Conservation (phyloP, 2,888 invertebrate species). For the Lepidochitona cinerea region DNA sequence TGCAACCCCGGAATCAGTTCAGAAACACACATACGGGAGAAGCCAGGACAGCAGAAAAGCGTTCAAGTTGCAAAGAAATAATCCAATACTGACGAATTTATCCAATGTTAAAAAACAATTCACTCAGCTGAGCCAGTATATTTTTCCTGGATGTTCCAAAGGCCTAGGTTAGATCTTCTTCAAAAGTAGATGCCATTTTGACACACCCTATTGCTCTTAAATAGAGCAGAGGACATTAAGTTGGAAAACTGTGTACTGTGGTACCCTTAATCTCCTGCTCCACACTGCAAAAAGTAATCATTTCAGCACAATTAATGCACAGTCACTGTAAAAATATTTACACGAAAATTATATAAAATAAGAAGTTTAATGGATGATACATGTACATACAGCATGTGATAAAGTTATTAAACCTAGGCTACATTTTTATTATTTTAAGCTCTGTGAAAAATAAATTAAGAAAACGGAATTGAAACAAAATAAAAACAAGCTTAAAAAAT, state of each 20-base stretch:
- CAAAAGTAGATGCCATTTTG: not conserved
- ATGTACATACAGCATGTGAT: not conserved
- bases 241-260: not conserved
- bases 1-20: not conserved
- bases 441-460: no score
- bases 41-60: no score
- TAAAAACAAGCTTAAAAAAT: no score
- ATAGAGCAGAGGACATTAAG: not conserved
- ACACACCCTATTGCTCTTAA: not conserved
- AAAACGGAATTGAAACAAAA: no score
- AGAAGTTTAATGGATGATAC: not conserved
- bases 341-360: not conserved
- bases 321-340: not conserved
- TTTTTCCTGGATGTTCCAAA: no score
- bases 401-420: no score
- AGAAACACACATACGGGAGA: not conserved
- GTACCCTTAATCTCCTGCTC: not conserved
- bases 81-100: not conserved
- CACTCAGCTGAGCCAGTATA: not conserved
- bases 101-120: not conserved
- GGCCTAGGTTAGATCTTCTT: conserved; percentile 1
- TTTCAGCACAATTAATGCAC: not conserved
- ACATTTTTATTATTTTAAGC: not conserved
- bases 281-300: not conserved
- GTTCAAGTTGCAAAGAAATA: not conserved